Conservation (phyloP, 2,888 invertebrate species). For the Tetranychus piercei region DNA sequence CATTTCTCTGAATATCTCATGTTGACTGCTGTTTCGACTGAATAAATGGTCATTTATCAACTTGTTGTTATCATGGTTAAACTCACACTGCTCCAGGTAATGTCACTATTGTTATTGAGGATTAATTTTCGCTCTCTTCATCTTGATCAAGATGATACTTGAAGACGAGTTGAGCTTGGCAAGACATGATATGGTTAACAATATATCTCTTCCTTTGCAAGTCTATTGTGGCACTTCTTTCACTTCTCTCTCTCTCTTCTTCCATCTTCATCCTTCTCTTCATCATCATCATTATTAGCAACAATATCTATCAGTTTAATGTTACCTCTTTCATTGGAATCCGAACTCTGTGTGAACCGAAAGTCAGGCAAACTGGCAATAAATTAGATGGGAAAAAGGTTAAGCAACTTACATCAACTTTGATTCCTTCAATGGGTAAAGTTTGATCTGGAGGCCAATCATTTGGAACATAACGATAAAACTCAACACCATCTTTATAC, state of each 20-base stretch:
- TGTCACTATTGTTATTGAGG: no score
- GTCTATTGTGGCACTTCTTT: background rate
- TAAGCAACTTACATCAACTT: constrained; percentile 57
- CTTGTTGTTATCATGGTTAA: no score
- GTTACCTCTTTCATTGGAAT: background rate
- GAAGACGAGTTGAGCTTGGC: background rate
- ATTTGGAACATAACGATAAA: constrained; percentile 54
- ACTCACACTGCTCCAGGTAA: no score
- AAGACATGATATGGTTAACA: background rate
- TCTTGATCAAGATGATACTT: no score
- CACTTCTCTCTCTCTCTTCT: background rate
- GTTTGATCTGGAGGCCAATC: constrained; percentile 61
- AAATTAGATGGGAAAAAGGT: background rate
- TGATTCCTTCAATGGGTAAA: constrained; percentile 58
- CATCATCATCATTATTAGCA: no score
- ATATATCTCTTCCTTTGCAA: background rate
- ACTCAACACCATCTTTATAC: constrained; percentile 67
- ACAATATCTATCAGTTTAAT: background rate
- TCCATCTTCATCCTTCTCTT: background rate
- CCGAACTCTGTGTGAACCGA: no score
- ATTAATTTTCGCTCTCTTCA: no score
- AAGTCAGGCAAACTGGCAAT: no score
- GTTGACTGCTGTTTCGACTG: no score
- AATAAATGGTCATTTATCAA: no score
- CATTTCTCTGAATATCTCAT: no score